phyloP scores from a whole-genome alignment of 2,113 vertebrate genomes.

The Phocoena sinus region DNA sequence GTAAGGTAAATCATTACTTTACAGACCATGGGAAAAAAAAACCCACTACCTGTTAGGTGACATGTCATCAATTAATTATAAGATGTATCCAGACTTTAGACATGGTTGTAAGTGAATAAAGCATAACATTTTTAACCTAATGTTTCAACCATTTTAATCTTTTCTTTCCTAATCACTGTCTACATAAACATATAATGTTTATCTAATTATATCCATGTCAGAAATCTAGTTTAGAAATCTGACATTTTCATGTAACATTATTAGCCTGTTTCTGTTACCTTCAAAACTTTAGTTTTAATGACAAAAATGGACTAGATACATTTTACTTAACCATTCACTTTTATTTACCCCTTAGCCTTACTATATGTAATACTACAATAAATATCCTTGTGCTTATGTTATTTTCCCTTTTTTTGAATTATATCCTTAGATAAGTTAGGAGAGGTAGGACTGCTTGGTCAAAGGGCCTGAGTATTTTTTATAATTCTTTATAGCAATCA shows the following conservation, averaged over 20 bases:
- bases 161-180: not conserved
- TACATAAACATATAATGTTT: not conserved
- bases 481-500: not conserved
- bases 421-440: not conserved
- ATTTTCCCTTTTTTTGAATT: not conserved
- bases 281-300: slow-evolving; percentile 28
- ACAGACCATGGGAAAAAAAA: not conserved
- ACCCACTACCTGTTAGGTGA: not conserved
- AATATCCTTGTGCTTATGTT: not conserved
- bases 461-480: not conserved
- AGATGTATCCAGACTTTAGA: not conserved
- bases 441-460: not conserved
- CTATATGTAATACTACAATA: not conserved
- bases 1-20: not conserved
- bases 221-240: slow-evolving; percentile 24
- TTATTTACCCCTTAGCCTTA: not conserved
- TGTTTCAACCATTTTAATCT: not conserved
- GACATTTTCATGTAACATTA: not conserved
- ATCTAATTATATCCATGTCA: not conserved
- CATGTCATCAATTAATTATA: not conserved
- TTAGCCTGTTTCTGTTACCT: not conserved
- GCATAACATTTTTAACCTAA: not conserved
- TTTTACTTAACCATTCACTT: not conserved
- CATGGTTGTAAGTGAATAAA: not conserved
- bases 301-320: not conserved